Evolutionary conservation across 2,797 vertebrate genomes (phyloP).

Genomic region (Gymnoscopelus braueri): DNA sequence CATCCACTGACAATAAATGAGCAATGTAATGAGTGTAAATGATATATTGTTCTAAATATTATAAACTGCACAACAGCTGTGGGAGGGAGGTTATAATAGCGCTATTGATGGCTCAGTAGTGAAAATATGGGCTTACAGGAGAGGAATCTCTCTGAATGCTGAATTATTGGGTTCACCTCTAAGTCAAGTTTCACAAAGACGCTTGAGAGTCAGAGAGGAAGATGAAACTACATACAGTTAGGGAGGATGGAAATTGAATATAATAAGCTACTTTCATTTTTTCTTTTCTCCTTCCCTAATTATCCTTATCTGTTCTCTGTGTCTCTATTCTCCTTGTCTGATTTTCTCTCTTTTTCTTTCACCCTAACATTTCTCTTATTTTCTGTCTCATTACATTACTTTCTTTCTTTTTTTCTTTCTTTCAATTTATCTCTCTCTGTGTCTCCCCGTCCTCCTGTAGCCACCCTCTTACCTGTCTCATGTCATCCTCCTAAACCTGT

Average conservation of each 20-base stretch:
- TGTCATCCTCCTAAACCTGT: conserved; percentile 61
- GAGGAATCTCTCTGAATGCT: not conserved
- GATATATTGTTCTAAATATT: no score
- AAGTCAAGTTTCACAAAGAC: conserved; percentile 14
- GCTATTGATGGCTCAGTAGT: not conserved
- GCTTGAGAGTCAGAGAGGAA: conserved; percentile 25
- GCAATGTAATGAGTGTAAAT: no score
- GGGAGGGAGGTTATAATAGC: not conserved
- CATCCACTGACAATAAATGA: no score
- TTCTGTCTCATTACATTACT: not conserved
- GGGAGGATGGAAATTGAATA: not conserved
- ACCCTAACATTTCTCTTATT: not conserved
- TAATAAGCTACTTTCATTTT: not conserved
- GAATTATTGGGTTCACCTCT: not conserved
- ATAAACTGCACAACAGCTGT: no score
- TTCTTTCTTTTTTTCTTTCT: conserved; percentile 23
- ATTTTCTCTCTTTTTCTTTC: not conserved
- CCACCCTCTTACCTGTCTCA: conserved; percentile 41
- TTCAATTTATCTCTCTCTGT: not conserved
- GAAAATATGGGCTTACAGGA: not conserved
- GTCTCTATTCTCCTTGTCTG: not conserved
- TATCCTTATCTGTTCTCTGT: not conserved
- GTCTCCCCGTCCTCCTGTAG: conserved; percentile 26
- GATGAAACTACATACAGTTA: conserved; percentile 50
- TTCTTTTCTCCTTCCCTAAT: not conserved